Evolutionary conservation across 2,797 vertebrate genomes (phyloP), one percentile per base, ranked within the genome.

Genomic region (Agapornis canus): DNA sequence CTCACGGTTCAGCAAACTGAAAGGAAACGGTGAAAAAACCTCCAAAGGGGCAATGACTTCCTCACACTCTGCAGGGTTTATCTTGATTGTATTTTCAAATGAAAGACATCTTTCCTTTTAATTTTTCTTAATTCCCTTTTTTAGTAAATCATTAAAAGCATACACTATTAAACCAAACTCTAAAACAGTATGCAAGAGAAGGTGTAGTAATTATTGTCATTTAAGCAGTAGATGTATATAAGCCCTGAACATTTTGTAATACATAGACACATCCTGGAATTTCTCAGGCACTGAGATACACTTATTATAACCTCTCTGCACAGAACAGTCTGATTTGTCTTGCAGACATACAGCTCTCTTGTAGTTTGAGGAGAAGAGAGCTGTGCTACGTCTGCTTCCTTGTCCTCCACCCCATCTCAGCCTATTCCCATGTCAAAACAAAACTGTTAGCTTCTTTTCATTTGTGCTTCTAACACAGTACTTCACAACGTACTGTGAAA

Each of bases 401-500:
- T 43, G 76, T 70, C 51, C 85, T 82, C 42, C 31, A 47, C n/a
- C 29, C 32, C 32, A 84, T 54, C 71, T 75, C 81, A 89, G 90
- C 27, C 89, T 84, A 56, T 73, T 90, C 45, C 75, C 56, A 59
- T 13, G n/a, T 39, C 80, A 92, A 95, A 82, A 63, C 56, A 93
- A 94, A 96, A 35, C 12, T 0, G 1, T 26, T 63, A 54, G 45
- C 45, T 93, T 60, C 37, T 64, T 47, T 83, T 69, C 43, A 72
- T 64, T 79, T 82, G 60, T 77, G 70, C 90, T 91, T 91, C 70
- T 83, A 88, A 40, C 69, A 92, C 1, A 80, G 68, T 40, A 82
- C n/a, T 93, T 82, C 48, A 54, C n/a, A 76, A 83, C 69, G 88
- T n/a, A 51, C 12, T 86, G 43, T 47, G 69, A 78, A 72, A 91